These are phyloP conservation scores for Bufo bufo DNA, from an alignment of 2,113 vertebrate genomes.

Conservation along the genomic window DNA sequence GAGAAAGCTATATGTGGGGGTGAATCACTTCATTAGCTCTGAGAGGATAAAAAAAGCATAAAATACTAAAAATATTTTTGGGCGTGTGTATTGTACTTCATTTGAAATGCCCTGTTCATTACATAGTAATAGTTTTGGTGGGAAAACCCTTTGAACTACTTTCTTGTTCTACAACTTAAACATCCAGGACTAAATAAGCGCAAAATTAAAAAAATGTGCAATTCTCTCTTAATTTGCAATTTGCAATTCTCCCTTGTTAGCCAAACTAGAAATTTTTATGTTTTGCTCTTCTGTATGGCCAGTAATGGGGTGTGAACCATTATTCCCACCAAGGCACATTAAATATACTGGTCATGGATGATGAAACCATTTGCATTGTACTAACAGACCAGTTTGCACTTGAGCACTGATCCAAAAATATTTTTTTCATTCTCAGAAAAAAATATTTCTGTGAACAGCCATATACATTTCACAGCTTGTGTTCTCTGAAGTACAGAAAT, in stretches of 20 bases:
- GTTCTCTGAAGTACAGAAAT: background rate
- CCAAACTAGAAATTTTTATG: background rate
- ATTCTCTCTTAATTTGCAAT: too few relatives aligned
- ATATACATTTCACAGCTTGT: background rate
- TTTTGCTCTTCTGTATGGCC: background rate
- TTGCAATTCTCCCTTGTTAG: background rate
- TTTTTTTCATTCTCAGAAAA: background rate
- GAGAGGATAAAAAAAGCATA: too few relatives aligned
- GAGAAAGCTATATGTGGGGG: too few relatives aligned
- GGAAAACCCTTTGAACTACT: too few relatives aligned
- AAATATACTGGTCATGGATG: background rate
- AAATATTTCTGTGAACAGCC: background rate
- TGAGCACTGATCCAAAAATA: background rate
- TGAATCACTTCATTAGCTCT: too few relatives aligned
- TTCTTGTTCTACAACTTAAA: too few relatives aligned
- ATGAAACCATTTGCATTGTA: constrained; percentile 4
- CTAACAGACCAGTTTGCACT: background rate
- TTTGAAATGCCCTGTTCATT: too few relatives aligned
- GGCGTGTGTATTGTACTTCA: too few relatives aligned
- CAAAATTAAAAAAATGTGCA: too few relatives aligned
- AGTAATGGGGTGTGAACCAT: background rate
- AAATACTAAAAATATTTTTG: too few relatives aligned
- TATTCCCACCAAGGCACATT: background rate
- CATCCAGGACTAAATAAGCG: too few relatives aligned
- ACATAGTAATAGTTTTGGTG: too few relatives aligned